A percentile compares a stretch with the other conserved stretches of the same genome.
phyloP scores from a whole-genome alignment of 2,888 invertebrate genomes.

The Syrphus vitripennis region DNA sequence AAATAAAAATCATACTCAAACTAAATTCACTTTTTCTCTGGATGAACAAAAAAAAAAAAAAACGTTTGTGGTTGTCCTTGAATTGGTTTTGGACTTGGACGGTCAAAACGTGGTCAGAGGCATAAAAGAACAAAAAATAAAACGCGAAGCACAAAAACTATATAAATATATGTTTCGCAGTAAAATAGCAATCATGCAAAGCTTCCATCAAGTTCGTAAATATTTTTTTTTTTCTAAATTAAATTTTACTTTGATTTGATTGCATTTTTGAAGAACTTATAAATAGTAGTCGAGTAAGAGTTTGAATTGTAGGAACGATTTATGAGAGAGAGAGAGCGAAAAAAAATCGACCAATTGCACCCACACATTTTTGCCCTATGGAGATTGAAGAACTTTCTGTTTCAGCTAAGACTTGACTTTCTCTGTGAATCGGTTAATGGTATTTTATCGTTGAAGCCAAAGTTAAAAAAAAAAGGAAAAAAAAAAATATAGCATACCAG shows the following conservation, averaged over 20 bases:
- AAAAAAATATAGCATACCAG: neutral
- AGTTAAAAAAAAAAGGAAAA: neutral
- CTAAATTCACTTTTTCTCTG: neutral
- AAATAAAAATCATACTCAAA: neutral
- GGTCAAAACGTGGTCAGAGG: neutral
- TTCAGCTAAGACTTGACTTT: slow-evolving; percentile 17
- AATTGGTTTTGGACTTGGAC: neutral
- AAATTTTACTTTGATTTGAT: slow-evolving; percentile 13
- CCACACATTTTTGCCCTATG: neutral
- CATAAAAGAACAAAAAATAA: neutral
- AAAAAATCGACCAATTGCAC: neutral
- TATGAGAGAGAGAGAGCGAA: neutral
- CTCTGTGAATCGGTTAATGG: neutral
- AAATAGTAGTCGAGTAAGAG: neutral
- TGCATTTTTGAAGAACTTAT: slow-evolving; percentile 12
- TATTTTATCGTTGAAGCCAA: slow-evolving; percentile 1
- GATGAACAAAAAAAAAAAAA: too few relatives aligned
- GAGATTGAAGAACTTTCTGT: neutral
- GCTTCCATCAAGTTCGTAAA: slow-evolving; percentile 7
- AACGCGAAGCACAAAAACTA: neutral
- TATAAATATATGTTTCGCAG: neutral
- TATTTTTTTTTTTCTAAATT: neutral
- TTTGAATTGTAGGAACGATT: slow-evolving; percentile 1
- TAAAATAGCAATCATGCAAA: slow-evolving; percentile 5
- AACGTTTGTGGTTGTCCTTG: neutral